These are phyloP conservation scores for Morone chrysops DNA, from an alignment of 2,113 vertebrate genomes.

Conservation along the genomic window DNA sequence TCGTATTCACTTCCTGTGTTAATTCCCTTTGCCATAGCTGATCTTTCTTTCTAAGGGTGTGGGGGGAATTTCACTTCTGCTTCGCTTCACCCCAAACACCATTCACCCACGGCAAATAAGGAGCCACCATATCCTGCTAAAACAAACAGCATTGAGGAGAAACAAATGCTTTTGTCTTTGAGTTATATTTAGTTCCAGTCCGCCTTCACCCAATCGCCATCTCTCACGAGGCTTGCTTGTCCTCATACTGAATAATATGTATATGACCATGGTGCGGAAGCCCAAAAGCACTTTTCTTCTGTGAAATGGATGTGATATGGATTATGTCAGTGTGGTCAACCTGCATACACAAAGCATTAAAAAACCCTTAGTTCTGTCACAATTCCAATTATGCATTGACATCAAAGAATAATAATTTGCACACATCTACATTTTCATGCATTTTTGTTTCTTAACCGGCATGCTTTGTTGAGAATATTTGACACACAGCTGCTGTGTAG, in stretches of 20 bases:
- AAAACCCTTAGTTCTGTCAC: background rate
- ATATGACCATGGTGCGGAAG: conserved; percentile 27
- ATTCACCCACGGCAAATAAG: conserved; percentile 65
- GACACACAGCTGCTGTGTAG: conserved; percentile 27
- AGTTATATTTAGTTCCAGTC: conserved; percentile 78
- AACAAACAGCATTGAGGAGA: conserved; percentile 81
- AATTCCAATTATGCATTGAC: background rate
- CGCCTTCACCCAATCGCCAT: conserved; percentile 57
- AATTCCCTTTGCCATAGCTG: conserved; percentile 67
- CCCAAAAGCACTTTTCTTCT: conserved; percentile 6
- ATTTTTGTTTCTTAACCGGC: conserved; percentile 12
- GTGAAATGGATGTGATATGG: background rate
- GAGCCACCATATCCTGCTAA: conserved; percentile 76
- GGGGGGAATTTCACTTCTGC: conserved; percentile 67
- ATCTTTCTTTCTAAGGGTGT: conserved; percentile 64
- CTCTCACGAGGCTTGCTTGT: conserved; percentile 46
- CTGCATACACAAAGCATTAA: conserved; percentile 1
- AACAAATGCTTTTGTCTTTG: conserved; percentile 82
- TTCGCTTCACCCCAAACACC: conserved; percentile 65
- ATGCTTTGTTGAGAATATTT: conserved; percentile 8
- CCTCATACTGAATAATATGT: conserved; percentile 43
- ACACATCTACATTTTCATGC: conserved; percentile 1
- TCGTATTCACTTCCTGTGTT: conserved; percentile 78
- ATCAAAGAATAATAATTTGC: conserved; percentile 4
- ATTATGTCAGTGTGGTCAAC: conserved; percentile 1